Conservation (phyloP, 1,140 invertebrate species). For the Aphelinus certus region DNA sequence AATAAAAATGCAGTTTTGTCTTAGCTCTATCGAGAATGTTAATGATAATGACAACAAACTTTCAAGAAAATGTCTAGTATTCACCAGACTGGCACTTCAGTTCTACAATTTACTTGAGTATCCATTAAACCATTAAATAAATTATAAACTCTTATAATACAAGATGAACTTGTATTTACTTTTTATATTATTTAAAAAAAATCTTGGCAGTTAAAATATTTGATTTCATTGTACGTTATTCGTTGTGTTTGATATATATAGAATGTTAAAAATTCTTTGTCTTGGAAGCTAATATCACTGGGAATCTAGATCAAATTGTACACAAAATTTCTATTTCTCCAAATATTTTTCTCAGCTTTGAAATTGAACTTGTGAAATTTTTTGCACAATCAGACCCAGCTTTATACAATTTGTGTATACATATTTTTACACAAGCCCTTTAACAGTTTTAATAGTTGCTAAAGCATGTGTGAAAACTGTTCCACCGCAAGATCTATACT, state of each 20-base stretch:
- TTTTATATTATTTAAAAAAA: slow-evolving; percentile 2
- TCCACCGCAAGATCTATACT: slow-evolving; percentile 1
- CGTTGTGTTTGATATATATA: background rate
- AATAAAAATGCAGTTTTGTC: slow-evolving; percentile 8
- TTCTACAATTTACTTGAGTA: slow-evolving; percentile 19
- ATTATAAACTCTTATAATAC: background rate
- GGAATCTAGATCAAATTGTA: background rate
- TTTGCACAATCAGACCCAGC: background rate
- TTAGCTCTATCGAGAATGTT: background rate
- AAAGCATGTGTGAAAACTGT: background rate
- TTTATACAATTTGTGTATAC: background rate
- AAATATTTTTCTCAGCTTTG: background rate
- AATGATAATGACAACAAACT: background rate
- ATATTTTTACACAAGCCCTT: background rate
- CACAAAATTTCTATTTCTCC: background rate
- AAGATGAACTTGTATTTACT: background rate
- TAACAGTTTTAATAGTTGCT: background rate
- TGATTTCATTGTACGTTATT: slow-evolving; percentile 17
- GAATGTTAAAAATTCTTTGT: slow-evolving; percentile 20
- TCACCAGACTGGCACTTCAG: slow-evolving; percentile 13
- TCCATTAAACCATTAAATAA: slow-evolving; percentile 7
- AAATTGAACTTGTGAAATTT: background rate
- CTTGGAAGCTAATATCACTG: slow-evolving; percentile 8
- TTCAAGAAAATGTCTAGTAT: background rate
- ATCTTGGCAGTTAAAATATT: background rate